Evolutionary conservation across 2,113 vertebrate species (phyloP).

Genomic region (Himantopus leucocephalus): DNA sequence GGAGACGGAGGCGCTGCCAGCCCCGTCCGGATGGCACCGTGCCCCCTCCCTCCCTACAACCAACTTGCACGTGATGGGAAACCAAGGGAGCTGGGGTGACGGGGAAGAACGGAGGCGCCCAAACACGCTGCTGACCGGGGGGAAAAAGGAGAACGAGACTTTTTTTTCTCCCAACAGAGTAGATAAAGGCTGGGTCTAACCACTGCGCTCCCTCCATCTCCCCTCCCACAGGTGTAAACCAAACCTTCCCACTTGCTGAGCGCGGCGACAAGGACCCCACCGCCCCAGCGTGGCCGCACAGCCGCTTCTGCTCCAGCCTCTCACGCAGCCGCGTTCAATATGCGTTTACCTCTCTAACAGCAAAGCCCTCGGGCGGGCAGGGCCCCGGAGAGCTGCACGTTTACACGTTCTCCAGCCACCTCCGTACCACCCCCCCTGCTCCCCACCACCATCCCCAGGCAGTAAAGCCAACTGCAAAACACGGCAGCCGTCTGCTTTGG

Average conservation of each 20-base stretch:
- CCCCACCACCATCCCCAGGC: background rate
- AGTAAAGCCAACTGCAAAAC: background rate
- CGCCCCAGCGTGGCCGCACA: fast-evolving
- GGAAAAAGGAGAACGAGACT: background rate
- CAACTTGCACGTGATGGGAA: background rate
- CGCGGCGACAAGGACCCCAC: fast-evolving
- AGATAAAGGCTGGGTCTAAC: fast-evolving
- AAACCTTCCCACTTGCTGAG: background rate
- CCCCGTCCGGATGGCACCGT: fast-evolving
- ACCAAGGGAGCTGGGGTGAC: fast-evolving
- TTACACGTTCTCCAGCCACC: background rate
- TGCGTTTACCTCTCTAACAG: fast-evolving
- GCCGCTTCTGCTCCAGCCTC: background rate
- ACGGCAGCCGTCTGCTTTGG: background rate
- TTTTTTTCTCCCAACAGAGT: background rate
- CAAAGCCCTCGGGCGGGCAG: fast-evolving
- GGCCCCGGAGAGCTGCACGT: fast-evolving
- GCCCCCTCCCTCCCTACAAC: background rate
- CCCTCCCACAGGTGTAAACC: too few relatives aligned
- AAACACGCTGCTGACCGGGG: fast-evolving
- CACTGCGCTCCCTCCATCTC: background rate
- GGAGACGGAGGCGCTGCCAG: background rate
- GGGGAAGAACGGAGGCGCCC: background rate
- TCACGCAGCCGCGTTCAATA: fast-evolving
- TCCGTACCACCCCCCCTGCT: background rate